Evolutionary conservation across 2,888 invertebrate species (phyloP).

Genomic region (Drosophila meridionalis): DNA sequence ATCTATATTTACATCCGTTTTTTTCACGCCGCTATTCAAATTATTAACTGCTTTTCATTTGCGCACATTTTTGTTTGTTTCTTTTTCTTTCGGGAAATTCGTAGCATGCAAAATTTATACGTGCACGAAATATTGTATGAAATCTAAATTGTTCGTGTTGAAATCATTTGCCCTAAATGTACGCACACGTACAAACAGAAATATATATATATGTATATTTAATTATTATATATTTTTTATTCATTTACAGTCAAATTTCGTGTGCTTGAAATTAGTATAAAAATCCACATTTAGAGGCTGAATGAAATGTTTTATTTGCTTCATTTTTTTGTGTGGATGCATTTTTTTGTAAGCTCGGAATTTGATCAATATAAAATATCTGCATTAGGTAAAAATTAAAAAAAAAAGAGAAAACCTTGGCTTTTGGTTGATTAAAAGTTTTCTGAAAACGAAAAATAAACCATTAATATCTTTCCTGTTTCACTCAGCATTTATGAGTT

Average conservation of each 20-base stretch:
- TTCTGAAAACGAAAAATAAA: no score
- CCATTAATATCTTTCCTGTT: background rate
- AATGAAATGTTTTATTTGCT: background rate
- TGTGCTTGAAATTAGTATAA: slow-evolving; percentile 9
- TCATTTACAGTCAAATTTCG: background rate
- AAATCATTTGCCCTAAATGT: slow-evolving; percentile 40
- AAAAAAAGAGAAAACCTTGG: background rate
- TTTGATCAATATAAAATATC: background rate
- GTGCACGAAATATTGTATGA: slow-evolving; percentile 45
- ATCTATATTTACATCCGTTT: background rate
- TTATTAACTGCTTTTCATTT: slow-evolving; percentile 72
- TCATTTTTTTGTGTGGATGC: slow-evolving; percentile 1
- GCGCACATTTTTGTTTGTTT: background rate
- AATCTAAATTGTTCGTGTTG: slow-evolving; percentile 62
- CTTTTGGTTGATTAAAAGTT: no score
- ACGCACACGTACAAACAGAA: background rate
- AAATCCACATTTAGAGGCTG: slow-evolving; percentile 14
- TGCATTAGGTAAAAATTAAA: background rate
- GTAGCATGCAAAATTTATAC: slow-evolving; percentile 48
- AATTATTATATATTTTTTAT: slow-evolving; percentile 6
- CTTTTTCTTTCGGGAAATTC: slow-evolving; percentile 20
- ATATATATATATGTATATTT: background rate
- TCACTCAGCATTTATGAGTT: background rate
- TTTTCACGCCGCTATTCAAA: slow-evolving; percentile 41
- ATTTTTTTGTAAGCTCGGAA: background rate